Percentiles rank a stretch among this genome's conserved stretches.
Conservation (phyloP, 2,888 invertebrate genomes). For the Serrognathus titanus region DNA sequence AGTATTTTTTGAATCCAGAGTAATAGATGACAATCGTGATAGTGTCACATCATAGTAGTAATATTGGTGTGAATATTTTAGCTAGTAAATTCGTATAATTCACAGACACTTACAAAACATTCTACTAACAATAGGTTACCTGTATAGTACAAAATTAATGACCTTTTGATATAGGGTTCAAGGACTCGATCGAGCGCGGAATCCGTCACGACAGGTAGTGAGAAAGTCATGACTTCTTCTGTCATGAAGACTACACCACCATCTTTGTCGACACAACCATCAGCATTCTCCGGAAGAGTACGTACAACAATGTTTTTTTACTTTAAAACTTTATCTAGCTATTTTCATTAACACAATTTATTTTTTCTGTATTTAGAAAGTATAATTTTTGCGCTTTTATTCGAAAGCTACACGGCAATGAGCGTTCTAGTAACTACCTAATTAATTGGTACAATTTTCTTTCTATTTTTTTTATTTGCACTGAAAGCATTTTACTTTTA, state of each 20-base stretch:
- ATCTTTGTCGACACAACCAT: constrained; percentile 14
- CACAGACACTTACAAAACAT: background rate
- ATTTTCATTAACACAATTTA: background rate
- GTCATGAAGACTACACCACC: constrained; percentile 21
- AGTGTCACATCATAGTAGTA: too few species aligned
- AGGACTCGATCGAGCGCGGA: constrained; percentile 31
- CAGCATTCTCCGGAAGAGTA: constrained; percentile 2
- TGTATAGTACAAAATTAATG: constrained; percentile 22
- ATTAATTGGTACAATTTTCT: background rate
- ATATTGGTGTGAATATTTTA: too few species aligned
- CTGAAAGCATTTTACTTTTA: too few species aligned
- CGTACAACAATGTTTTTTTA: background rate
- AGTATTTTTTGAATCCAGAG: too few species aligned
- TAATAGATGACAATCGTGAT: too few species aligned
- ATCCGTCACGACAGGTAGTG: constrained; percentile 29
- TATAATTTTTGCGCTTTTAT: constrained; percentile 1
- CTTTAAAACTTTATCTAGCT: background rate
- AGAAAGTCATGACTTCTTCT: constrained; percentile 33
- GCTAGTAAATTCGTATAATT: too few species aligned
- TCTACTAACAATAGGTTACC: constrained; percentile 1
- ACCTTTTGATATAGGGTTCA: constrained; percentile 38
- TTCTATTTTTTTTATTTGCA: too few species aligned
- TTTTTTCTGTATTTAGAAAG: background rate
- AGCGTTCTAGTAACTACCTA: background rate
- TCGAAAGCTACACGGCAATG: background rate